Conservation (phyloP, 2,797 vertebrate genomes). For the Siniperca undulata region DNA sequence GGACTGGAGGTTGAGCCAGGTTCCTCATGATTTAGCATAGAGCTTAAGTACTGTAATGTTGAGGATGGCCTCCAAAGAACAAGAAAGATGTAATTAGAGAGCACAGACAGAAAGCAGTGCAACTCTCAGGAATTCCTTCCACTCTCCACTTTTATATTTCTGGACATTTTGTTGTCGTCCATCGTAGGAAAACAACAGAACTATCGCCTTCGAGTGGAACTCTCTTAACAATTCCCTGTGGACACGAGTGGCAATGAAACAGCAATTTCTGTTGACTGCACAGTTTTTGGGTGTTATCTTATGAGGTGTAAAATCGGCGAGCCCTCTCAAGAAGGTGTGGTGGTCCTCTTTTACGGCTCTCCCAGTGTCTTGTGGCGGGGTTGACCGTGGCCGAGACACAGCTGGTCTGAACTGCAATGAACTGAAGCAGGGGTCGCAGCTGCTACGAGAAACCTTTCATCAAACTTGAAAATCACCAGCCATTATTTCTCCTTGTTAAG, state of each 20-base stretch:
- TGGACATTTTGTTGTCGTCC: slow-evolving; percentile 29
- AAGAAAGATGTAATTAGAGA: slow-evolving; percentile 58
- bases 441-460: slow-evolving; percentile 16
- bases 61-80: slow-evolving; percentile 37
- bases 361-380: slow-evolving; percentile 12
- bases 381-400: slow-evolving; percentile 28
- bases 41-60: slow-evolving; percentile 23
- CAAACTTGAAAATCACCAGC: slow-evolving; percentile 37
- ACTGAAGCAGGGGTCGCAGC: slow-evolving; percentile 6
- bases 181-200: slow-evolving; percentile 29
- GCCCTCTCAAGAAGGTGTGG: slow-evolving; percentile 11
- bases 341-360: slow-evolving; percentile 54
- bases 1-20: slow-evolving; percentile 33
- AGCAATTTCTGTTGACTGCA: slow-evolving; percentile 20
- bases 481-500: slow-evolving; percentile 41
- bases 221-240: slow-evolving; percentile 6
- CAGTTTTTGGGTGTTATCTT: slow-evolving; percentile 62
- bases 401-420: slow-evolving; percentile 25
- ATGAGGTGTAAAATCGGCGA: slow-evolving; percentile 53
- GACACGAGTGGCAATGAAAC: slow-evolving; percentile 38
- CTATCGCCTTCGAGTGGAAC: background rate
- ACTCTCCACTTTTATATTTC: slow-evolving; percentile 33
- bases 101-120: slow-evolving; percentile 25
- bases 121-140: slow-evolving; percentile 36
- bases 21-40: slow-evolving; percentile 45